Percentiles rank a stretch among this genome's conserved stretches.
phyloP scores from a whole-genome alignment of 2,113 vertebrate species.

The Rhagologus leucostigma region DNA sequence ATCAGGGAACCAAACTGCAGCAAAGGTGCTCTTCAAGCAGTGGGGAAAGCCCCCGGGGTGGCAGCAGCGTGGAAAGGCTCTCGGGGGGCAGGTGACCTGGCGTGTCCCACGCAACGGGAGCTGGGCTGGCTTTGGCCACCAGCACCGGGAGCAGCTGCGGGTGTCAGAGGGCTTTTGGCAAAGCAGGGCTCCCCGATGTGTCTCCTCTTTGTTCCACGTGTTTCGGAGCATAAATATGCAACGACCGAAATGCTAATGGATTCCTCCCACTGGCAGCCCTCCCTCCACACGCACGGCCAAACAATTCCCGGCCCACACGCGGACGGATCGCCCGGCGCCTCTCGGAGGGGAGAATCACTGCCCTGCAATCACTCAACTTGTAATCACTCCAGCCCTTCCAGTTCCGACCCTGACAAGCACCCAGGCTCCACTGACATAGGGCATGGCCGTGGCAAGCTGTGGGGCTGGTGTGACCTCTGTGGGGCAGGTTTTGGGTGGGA shows the following conservation, averaged over 20 bases:
- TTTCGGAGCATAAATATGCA: slow-evolving; percentile 47
- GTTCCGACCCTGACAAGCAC: not conserved
- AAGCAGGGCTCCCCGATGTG: not conserved
- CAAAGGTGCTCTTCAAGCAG: not conserved
- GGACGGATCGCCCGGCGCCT: not conserved
- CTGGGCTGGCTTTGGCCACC: slow-evolving; percentile 2
- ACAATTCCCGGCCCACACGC: not conserved
- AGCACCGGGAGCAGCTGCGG: not conserved
- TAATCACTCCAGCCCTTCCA: not conserved
- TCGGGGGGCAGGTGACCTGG: not conserved
- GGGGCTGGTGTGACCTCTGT: not conserved
- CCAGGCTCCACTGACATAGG: not conserved
- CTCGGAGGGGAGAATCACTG: not conserved
- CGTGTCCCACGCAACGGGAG: not conserved
- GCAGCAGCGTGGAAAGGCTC: not conserved
- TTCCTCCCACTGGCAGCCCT: slow-evolving; percentile 19
- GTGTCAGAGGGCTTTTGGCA: slow-evolving; percentile 37
- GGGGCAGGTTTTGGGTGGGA: not conserved
- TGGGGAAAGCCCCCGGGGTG: not conserved
- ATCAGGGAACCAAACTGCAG: not conserved
- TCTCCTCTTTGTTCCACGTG: slow-evolving; percentile 57
- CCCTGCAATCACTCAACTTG: not conserved
- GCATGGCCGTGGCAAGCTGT: not conserved
- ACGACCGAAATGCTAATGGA: slow-evolving; percentile 56
- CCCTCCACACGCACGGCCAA: not conserved